Evolutionary conservation across 2,797 vertebrate species (phyloP).

Genomic region (Fistularia commersonii): DNA sequence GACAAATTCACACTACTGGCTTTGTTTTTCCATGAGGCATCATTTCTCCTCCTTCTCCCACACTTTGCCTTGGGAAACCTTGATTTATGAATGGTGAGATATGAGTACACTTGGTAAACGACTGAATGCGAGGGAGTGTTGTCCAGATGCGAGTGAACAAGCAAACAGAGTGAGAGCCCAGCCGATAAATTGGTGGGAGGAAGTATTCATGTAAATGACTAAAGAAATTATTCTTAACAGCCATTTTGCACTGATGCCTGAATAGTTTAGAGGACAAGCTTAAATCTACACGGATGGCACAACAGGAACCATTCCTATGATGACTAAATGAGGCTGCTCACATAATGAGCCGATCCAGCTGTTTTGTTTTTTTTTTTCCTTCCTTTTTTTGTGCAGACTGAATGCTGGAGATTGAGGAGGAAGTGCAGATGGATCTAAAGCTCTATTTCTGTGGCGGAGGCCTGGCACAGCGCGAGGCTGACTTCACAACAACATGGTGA

Average conservation of each 20-base stretch:
- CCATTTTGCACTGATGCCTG: conserved; percentile 65
- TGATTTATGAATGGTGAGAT: conserved; percentile 58
- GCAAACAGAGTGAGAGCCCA: conserved; percentile 41
- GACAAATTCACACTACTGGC: conserved; percentile 45
- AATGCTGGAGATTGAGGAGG: conserved; percentile 64
- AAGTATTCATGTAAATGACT: conserved; percentile 80
- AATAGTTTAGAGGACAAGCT: conserved; percentile 60
- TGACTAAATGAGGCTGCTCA: conserved; percentile 70
- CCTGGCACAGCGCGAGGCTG: conserved; percentile 41
- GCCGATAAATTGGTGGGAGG: conserved; percentile 71
- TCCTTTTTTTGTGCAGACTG: conserved; percentile 30
- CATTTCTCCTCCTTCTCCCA: conserved; percentile 6
- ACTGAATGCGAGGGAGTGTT: conserved; percentile 45
- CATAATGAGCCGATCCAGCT: conserved; percentile 65
- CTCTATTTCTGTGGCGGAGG: conserved; percentile 37
- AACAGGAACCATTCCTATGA: conserved; percentile 76
- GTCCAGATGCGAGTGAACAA: conserved; percentile 71
- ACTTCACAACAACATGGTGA: conserved; percentile 45
- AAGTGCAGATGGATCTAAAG: conserved; percentile 64
- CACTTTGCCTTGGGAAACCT: conserved; percentile 25
- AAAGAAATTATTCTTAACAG: conserved; percentile 72
- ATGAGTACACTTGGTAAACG: conserved; percentile 37
- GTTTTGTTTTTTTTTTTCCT: conserved; percentile 34
- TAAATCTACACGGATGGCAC: conserved; percentile 65
- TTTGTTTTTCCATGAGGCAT: conserved; percentile 25